A percentile compares a stretch with the other conserved stretches of the same genome.
phyloP scores from a whole-genome alignment of 2,113 vertebrate genomes.

The Dicentrarchus labrax region DNA sequence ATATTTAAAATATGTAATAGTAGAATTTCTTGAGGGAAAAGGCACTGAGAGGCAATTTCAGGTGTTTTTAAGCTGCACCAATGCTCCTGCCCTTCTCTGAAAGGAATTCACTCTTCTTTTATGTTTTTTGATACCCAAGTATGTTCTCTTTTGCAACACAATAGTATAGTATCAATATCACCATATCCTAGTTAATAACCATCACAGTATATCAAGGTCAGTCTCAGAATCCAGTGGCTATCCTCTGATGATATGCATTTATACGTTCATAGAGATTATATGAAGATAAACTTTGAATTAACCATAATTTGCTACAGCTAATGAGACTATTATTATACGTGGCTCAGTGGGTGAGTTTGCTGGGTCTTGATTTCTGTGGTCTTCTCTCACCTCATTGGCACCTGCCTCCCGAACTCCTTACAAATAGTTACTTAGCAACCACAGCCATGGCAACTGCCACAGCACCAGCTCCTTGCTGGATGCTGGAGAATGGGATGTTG shows the following conservation, averaged over 20 bases:
- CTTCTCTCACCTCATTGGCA: slow-evolving; percentile 22
- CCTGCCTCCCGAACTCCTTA: slow-evolving; percentile 23
- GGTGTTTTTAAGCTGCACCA: not conserved
- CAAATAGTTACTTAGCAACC: slow-evolving; percentile 68
- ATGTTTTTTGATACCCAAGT: not conserved
- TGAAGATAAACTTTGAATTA: not conserved
- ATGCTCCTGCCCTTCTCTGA: not conserved
- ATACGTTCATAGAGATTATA: too few relatives aligned
- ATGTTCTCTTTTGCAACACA: not conserved
- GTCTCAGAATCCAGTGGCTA: too few relatives aligned
- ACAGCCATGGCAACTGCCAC: slow-evolving; percentile 56
- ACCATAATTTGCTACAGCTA: not conserved
- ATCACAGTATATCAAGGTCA: not conserved
- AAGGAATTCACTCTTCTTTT: not conserved
- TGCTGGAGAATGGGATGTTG: slow-evolving; percentile 7
- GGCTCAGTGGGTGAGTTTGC: not conserved
- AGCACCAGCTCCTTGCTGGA: slow-evolving; percentile 15
- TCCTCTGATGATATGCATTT: too few relatives aligned
- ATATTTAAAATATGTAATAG: not conserved
- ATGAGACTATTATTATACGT: not conserved
- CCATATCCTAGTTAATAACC: not conserved
- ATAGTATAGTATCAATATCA: not conserved
- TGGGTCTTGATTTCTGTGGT: slow-evolving; percentile 9
- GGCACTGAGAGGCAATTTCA: not conserved
- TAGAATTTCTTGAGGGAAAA: not conserved